Percentiles rank a stretch among this genome's conserved stretches.
phyloP scores from a whole-genome alignment of 2,797 vertebrate genomes.

The Microchirus variegatus region DNA sequence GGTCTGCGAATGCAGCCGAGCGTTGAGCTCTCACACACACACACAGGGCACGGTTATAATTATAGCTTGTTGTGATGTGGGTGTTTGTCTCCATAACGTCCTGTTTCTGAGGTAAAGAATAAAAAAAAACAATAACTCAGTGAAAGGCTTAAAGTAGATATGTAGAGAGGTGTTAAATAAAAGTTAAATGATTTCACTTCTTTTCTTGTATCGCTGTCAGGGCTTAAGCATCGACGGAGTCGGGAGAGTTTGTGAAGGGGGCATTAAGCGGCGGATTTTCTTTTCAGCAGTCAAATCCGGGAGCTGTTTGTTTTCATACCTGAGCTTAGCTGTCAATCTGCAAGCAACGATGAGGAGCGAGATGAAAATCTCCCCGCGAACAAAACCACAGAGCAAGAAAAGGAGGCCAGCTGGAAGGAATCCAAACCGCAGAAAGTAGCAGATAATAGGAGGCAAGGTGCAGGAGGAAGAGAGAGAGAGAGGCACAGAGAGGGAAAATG shows the following conservation, averaged over 20 bases:
- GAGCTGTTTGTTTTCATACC: conserved; percentile 90
- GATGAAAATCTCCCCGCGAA: conserved; percentile 85
- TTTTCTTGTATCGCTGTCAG: conserved; percentile 37
- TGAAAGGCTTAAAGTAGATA: conserved; percentile 51
- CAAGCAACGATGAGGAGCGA: conserved; percentile 81
- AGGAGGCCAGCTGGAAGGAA: conserved; percentile 83
- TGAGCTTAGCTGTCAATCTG: conserved; percentile 92
- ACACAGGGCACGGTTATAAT: conserved; percentile 61
- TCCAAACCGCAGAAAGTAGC: conserved; percentile 89
- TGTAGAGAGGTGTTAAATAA: conserved; percentile 56
- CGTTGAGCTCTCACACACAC: conserved; percentile 52
- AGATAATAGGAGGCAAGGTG: conserved; percentile 71
- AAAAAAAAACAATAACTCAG: conserved; percentile 50
- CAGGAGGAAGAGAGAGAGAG: conserved; percentile 39
- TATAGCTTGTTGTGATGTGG: conserved; percentile 49
- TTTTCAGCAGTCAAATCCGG: conserved; percentile 80
- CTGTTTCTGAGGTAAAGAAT: conserved; percentile 23
- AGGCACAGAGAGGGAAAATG: conserved; percentile 38
- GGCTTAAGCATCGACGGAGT: conserved; percentile 63
- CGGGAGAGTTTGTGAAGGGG: too few species aligned
- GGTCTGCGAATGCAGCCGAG: conserved; percentile 42
- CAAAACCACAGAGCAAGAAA: conserved; percentile 89
- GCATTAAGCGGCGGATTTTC: conserved; percentile 79
- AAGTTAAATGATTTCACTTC: conserved; percentile 65
- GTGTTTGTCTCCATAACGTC: conserved; percentile 29